Evolutionary conservation across 2,113 vertebrate genomes (phyloP), one percentile per base, ranked within the genome.

Genomic region (Leucosticte australis): DNA sequence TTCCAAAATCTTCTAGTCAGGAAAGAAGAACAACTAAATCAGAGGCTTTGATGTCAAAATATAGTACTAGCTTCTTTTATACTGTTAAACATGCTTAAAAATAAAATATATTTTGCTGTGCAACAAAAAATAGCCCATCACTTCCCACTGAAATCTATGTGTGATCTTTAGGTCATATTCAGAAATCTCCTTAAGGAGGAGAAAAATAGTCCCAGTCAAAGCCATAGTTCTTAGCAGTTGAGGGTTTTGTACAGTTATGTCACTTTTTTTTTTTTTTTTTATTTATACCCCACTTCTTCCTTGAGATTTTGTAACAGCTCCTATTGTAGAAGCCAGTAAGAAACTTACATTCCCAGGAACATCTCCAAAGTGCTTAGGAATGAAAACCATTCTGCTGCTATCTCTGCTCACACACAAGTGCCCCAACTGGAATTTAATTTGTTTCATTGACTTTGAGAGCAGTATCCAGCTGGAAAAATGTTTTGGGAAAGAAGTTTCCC

Each of bases 11-110:
- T 81, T 84, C 16, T 53, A 91, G 23, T 84, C 55, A 86, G 63
- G 50, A 90, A 83, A 80, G 31, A 80, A 84, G 53, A 57, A 83
- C 39, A 50, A 59, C 24, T n/a, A 73, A 56, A 41, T 83, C 79
- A 74, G 46, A 80, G 47, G 26, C 83, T 94, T 93, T 94, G 83
- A 92, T 90, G 55, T 90, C 68, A 52, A 95, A 93, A 77, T 80
- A 75, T 70, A 86, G 46, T 53, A 24, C 75, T 74, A 73, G 83
- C 63, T 88, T 90, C 37, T 82, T 83, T 88, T 77, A 52, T 47
- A 44, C n/a, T 88, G 90, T 90, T 93, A 90, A 83, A 42, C 42
- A 41, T 87, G 26, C 33, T 86, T 86, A 59, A 91, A 91, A 94
- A 77, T 53, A 84, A 77, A 87, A 55, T 73, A 18, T 9, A 46